Evolutionary conservation across 2,888 invertebrate species (phyloP), one percentile per base, ranked within the genome.

Genomic region (Eupithecia vulgata): DNA sequence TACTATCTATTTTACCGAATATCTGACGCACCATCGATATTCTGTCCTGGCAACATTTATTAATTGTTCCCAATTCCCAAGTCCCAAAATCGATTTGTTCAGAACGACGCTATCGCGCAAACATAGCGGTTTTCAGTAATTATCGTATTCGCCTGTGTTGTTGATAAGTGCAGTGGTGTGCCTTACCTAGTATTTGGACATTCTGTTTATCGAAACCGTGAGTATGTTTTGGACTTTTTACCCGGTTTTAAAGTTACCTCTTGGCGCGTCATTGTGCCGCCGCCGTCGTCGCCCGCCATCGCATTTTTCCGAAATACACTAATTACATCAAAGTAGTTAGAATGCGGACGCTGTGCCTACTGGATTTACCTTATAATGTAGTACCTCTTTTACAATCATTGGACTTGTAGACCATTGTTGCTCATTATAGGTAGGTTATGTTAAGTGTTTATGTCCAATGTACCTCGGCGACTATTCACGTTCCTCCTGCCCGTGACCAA

Each of bases 231-330:
- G 48, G 3, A 71, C 75, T 82, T 82, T 74, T 73, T 48, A 52
- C 72, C 70, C 42, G 52, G 67, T 72, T 76, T 80, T 21, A 13
- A 68, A 72, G 37, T 75, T 78, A 64, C 71, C 74, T 80, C 81
- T 59, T 30, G 71, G 69, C 77, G 76, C 89, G 88, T 91, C 91
- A 91, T 91, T 88, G 85, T 84, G 87, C 76, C 68, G 72, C 75
- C 15, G 45, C 15, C 42, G 40, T 5, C 40, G 15, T 88, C 88
- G 91, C 92, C 92, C 91, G 92, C 93, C 92, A 93, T 92, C 87
- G 87, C 83, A 85, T 85, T 85, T 83, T 52, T 52, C 81, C 42
- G 80, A 57, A 57, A 72, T 77, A 76, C 81, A 80, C 79, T 77
- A 71, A 76, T 78, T 71, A 79, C 61, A 52, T n/a, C 21, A 66